Evolutionary conservation across 1,140 invertebrate genomes (phyloP).

Genomic region (Pseudomyrmex concolor): DNA sequence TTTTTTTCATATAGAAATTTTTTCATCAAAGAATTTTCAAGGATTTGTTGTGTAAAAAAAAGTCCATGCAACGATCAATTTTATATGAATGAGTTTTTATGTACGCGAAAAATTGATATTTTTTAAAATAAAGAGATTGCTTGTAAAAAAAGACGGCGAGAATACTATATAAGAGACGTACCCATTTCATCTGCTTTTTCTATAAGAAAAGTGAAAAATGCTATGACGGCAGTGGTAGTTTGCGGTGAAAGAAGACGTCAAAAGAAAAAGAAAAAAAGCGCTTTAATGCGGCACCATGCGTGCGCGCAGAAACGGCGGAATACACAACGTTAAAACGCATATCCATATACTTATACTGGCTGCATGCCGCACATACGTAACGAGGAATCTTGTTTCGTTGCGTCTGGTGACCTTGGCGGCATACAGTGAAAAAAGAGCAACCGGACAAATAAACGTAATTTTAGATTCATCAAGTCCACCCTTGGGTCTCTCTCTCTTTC

Average conservation of each 20-base stretch:
- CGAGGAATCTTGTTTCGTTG: slow-evolving; percentile 64
- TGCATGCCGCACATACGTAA: slow-evolving; percentile 60
- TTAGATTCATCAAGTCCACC: slow-evolving; percentile 51
- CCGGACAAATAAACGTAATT: slow-evolving; percentile 63
- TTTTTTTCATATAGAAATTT: too few species aligned
- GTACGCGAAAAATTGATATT: too few species aligned
- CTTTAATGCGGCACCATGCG: slow-evolving; percentile 13
- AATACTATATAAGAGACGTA: too few species aligned
- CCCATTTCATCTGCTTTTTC: not conserved
- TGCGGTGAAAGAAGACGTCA: slow-evolving; percentile 10
- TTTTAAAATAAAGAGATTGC: too few species aligned
- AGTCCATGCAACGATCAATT: not conserved
- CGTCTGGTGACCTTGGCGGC: slow-evolving; percentile 50
- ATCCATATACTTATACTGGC: slow-evolving; percentile 7
- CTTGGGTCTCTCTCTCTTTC: not conserved
- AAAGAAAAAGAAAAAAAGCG: not conserved
- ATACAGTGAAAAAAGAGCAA: slow-evolving; percentile 41
- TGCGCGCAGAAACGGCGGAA: slow-evolving; percentile 1
- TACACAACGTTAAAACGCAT: slow-evolving; percentile 9
- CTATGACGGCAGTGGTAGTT: not conserved
- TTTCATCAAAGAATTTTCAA: too few species aligned
- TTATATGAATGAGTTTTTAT: too few species aligned
- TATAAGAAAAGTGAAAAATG: not conserved
- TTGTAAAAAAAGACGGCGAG: not conserved
- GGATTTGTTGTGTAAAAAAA: too few species aligned